phyloP scores from a whole-genome alignment of 1,140 invertebrate species.

The Charaxes varanes region DNA sequence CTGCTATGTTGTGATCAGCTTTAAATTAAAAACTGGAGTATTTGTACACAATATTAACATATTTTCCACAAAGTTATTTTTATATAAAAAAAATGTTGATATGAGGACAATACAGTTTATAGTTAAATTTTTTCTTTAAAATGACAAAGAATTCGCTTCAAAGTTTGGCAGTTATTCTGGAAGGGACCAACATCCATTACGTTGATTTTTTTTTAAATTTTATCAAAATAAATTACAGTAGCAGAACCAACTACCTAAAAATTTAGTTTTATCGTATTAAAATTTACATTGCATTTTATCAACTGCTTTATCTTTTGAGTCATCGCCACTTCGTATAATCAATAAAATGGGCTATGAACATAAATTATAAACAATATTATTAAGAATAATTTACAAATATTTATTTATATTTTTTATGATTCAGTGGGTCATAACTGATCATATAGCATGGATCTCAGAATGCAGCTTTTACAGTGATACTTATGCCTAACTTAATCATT shows the following conservation, averaged over 20 bases:
- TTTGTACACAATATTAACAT: slow-evolving; percentile 63
- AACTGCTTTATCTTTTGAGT: slow-evolving; percentile 41
- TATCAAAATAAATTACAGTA: slow-evolving; percentile 36
- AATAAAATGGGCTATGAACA: slow-evolving; percentile 64
- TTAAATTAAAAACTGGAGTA: slow-evolving; percentile 69
- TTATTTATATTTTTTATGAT: slow-evolving; percentile 60
- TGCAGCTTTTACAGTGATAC: slow-evolving; percentile 58
- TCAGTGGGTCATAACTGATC: slow-evolving; percentile 65
- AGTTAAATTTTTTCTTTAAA: slow-evolving; percentile 60
- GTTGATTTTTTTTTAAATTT: slow-evolving; percentile 39
- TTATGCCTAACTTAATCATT: slow-evolving; percentile 35
- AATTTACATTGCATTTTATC: slow-evolving; percentile 59
- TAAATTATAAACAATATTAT: slow-evolving; percentile 45
- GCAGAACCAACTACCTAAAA: slow-evolving; percentile 29
- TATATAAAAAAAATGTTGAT: slow-evolving; percentile 62
- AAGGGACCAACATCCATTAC: slow-evolving; percentile 67
- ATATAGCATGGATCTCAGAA: slow-evolving; percentile 72
- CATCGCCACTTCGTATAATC: slow-evolving; percentile 40
- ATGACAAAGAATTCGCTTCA: slow-evolving; percentile 42
- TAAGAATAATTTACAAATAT: slow-evolving; percentile 58
- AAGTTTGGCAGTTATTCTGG: slow-evolving; percentile 61
- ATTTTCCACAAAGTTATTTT: slow-evolving; percentile 70
- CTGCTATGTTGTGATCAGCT: slow-evolving; percentile 70
- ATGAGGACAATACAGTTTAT: slow-evolving; percentile 69
- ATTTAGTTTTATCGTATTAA: slow-evolving; percentile 32